Conservation (phyloP, 1,140 invertebrate species). For the Trigoniulus corallinus region DNA sequence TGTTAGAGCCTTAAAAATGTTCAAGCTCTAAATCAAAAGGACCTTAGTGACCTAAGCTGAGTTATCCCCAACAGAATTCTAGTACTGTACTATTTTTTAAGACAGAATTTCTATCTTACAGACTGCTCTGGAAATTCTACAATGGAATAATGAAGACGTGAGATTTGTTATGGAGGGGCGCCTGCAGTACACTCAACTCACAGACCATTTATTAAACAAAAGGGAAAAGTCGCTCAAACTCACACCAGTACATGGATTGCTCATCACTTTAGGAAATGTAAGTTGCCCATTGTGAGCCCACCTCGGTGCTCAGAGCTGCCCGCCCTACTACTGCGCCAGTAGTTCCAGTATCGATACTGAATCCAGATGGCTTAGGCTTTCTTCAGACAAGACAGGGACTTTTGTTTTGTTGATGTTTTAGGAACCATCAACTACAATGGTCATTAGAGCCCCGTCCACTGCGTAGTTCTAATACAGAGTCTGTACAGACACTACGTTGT, state of each 20-base stretch:
- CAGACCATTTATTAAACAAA: constrained; percentile 68
- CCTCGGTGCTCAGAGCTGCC: no score
- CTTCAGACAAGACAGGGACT: constrained; percentile 49
- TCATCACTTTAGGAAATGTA: constrained; percentile 44
- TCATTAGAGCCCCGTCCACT: no score
- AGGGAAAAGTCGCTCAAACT: constrained; percentile 72
- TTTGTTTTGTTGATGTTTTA: no score
- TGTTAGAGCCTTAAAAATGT: neutral
- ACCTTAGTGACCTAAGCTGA: no score
- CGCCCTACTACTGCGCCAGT: neutral
- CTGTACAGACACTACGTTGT: no score
- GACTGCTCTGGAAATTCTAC: constrained; percentile 78
- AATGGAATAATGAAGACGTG: constrained; percentile 75
- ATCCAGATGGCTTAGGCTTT: neutral
- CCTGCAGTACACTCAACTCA: constrained; percentile 65
- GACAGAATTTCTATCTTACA: constrained; percentile 19
- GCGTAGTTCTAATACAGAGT: no score
- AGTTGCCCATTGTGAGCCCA: constrained; percentile 3
- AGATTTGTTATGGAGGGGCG: constrained; percentile 72
- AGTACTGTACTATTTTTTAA: no score
- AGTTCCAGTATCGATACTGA: no score
- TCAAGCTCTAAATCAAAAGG: no score
- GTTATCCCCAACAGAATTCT: neutral
- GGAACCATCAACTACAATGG: no score
- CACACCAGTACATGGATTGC: constrained; percentile 63